Evolutionary conservation across 2,888 invertebrate genomes (phyloP).

Genomic region (Stegophylla sp.): DNA sequence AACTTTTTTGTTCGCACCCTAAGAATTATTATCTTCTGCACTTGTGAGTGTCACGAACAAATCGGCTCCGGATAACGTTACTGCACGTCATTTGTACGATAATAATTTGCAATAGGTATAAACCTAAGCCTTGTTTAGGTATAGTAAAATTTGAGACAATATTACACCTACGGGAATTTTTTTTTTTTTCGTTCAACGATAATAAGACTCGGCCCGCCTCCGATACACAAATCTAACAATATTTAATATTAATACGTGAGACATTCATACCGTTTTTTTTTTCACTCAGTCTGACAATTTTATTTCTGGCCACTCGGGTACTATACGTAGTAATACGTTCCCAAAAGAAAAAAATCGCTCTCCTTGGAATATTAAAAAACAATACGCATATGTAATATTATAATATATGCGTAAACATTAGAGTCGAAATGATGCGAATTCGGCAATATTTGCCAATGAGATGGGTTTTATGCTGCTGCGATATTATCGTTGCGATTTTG

Average conservation of each 20-base stretch:
- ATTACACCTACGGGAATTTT: constrained; percentile 25
- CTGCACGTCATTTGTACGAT: neutral
- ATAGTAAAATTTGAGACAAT: neutral
- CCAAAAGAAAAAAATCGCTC: constrained; percentile 16
- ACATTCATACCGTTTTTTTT: neutral
- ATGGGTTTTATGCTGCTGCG: constrained; percentile 27
- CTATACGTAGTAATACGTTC: neutral
- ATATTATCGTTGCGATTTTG: constrained; percentile 35
- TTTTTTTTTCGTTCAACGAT: neutral
- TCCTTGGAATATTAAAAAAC: neutral
- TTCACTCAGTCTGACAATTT: neutral
- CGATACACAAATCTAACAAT: neutral
- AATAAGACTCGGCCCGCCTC: neutral
- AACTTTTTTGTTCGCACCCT: too few relatives aligned
- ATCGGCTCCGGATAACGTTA: constrained; percentile 13
- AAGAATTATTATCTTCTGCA: too few relatives aligned
- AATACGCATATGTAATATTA: too few relatives aligned
- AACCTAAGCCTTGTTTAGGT: constrained; percentile 5
- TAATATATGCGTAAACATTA: neutral
- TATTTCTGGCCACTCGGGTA: neutral
- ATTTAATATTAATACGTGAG: neutral
- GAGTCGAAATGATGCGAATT: constrained; percentile 38
- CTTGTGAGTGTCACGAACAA: neutral
- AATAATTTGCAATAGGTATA: constrained; percentile 12
- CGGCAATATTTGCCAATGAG: constrained; percentile 27